phyloP scores from a whole-genome alignment of 2,797 vertebrate species.

The Tokudaia tokunoshimensis region DNA sequence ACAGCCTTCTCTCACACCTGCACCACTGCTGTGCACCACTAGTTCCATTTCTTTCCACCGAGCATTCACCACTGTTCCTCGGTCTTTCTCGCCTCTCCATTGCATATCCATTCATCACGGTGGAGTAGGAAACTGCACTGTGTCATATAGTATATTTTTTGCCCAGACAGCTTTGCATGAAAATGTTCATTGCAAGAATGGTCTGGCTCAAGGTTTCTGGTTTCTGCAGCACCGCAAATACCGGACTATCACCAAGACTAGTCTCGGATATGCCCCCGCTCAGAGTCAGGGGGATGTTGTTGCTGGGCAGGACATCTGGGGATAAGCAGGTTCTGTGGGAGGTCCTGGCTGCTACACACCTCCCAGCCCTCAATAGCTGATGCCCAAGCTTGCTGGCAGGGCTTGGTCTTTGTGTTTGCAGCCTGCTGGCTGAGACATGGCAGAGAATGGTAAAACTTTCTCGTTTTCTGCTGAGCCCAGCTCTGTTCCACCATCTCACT shows the following conservation, averaged over 20 bases:
- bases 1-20: background rate
- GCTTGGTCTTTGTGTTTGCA: background rate
- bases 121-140: background rate
- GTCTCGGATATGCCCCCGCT: too few relatives aligned
- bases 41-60: background rate
- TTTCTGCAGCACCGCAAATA: background rate
- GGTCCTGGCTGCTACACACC: background rate
- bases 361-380: background rate
- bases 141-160: background rate
- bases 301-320: background rate
- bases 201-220: background rate
- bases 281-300: background rate
- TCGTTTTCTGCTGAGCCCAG: background rate
- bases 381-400: background rate
- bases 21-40: background rate
- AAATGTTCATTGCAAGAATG: background rate
- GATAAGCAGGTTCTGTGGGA: background rate
- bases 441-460: background rate
- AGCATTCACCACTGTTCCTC: background rate
- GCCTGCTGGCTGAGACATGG: background rate
- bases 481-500: background rate
- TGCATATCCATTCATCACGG: background rate
- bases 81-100: background rate
- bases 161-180: background rate
- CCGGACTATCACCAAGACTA: background rate